These are phyloP conservation scores for Dermatophagoides farinae DNA, from an alignment of 1,140 invertebrate species.

Conservation along the genomic window DNA sequence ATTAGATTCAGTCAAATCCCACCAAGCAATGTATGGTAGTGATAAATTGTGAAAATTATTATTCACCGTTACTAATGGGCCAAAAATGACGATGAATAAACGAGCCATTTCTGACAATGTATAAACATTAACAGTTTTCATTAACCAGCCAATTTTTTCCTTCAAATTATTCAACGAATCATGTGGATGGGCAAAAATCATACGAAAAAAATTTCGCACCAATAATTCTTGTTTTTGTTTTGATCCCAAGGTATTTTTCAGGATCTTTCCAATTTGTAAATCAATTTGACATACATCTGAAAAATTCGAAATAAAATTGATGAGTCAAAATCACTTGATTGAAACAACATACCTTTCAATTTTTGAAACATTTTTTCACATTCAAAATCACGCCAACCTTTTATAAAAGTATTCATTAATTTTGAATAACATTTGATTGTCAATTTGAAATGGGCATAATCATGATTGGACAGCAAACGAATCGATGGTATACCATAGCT, in stretches of 20 bases:
- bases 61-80: neutral
- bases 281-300: neutral
- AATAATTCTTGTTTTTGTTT: slow-evolving; percentile 3
- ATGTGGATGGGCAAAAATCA: neutral
- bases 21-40: neutral
- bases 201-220: neutral
- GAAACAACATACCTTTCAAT: neutral
- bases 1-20: neutral
- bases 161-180: neutral
- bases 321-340: neutral
- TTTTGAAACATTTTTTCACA: neutral
- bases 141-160: neutral
- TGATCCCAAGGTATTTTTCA: neutral
- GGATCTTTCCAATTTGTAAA: neutral
- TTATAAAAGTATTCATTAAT: neutral
- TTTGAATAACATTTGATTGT: neutral
- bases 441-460: neutral
- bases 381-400: slow-evolving; percentile 2
- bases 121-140: neutral
- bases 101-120: neutral
- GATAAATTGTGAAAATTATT: neutral
- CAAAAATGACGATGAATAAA: slow-evolving; percentile 1
- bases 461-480: neutral
- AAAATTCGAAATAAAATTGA: neutral
- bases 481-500: neutral